Base-by-base conservation (phyloP, 1,140 invertebrate genomes). In the Daktulosphaira vitifoliae region DNA sequence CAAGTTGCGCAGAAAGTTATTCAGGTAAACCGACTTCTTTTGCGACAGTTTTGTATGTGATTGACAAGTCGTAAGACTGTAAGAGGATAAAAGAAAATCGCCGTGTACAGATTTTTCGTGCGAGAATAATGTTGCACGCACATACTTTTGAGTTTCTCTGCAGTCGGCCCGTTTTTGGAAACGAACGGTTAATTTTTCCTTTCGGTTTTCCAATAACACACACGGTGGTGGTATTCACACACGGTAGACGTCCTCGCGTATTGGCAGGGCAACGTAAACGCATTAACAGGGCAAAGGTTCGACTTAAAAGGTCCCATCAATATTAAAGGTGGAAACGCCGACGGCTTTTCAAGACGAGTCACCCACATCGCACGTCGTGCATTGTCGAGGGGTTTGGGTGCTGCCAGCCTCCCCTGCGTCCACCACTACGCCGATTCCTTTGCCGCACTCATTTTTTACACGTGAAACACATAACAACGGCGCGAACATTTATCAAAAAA, bases 401-500 rank as follows among this genome's bases (percentile, higher is more conserved):
- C 26, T 37, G 38, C 39, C 25, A 4, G 5, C n/a, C 11, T 54
- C 23, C 20, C 25, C 26, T 59, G 39, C 44, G 25, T 18, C 11
- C 9, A 6, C 15, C 15, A 9, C 9, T 2, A 13, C 53, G 7
- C 39, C 39, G 9, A 1, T 18, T 4, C 38, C 18, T 1, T 13
- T 2, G 2, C 20, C 6, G 6, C 22, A 1, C 22, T 33, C 11
- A 33, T 33, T 33, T 11, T 51, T 39, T 42, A 39, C 50, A 11
- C 29, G 16, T 26, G 11, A n/a, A 6, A 20, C 33, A 15, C 38
- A 25, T 20, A 25, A 46, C 23, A 15, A 33, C 16, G 54, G 20
- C 16, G 54, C 9, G 11, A 62, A 48, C 56, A 62, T 62, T 62
- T 18, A 48, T 62, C 56, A 62, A 62, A 62, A 62, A 48, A 62